Evolutionary conservation across 2,113 vertebrate genomes (phyloP), one percentile per base, ranked within the genome.

Genomic region (Tetraodon nigroviridis): DNA sequence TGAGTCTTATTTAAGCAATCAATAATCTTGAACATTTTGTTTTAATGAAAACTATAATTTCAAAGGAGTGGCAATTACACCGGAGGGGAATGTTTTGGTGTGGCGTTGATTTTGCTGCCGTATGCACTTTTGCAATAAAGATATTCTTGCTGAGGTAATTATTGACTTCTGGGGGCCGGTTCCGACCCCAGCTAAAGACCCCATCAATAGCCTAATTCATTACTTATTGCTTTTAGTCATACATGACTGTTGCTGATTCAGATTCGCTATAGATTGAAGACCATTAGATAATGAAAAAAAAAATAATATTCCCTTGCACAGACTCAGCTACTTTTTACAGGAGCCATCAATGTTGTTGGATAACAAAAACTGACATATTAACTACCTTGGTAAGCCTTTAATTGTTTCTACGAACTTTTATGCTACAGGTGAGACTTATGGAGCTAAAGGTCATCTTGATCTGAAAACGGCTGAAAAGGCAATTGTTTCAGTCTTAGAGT

Each of bases 1-100:
- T 79, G 83, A 85, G 89, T 85, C 83, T 90, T 89, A 90, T 90
- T 90, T 90, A 89, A 87, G 84, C 84, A 88, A 90, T 90, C 87
- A 90, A 89, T 90, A 89, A 91, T 83, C 71, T 66, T 73, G 81
- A 90, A 83, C 86, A 88, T 89, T 90, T 87, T 22, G 57, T 79
- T 89, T 89, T 92, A 92, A 92, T 91, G 89, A 90, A 91, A 92
- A 90, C 90, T 86, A 90, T 91, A 84, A 90, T 90, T 37, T 92
- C 69, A 83, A 84, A 71, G 82, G 84, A 81, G 82, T 84, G 76
- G 87, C 87, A 90, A 89, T 90, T 89, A 84, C 86, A 86, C 88
- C 75, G 58, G 16, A 40, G 86, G 84, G 86, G 86, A 76, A 83
- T 91, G 82, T 90, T 89, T 90, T 82, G 81, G 81, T 82, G 78